phyloP scores from a whole-genome alignment of 2,888 invertebrate species.

The Urechis unicinctus region DNA sequence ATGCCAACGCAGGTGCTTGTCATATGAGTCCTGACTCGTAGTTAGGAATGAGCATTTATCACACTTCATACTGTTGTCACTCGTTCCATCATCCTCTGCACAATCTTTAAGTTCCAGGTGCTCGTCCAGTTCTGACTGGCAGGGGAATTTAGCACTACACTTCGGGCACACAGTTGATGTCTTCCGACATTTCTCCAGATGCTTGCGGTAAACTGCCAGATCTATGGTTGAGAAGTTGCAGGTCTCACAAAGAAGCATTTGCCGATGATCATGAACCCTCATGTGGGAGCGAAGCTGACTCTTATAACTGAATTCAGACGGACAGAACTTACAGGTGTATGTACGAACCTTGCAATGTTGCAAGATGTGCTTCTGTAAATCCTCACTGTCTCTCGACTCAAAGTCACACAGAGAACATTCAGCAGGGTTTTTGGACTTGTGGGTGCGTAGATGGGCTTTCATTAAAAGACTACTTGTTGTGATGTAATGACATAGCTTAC shows the following conservation, averaged over 20 bases:
- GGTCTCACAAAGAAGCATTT: slow-evolving; percentile 2
- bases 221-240: slow-evolving; percentile 5
- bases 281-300: slow-evolving; percentile 47
- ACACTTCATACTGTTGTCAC: background rate
- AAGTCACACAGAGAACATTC: slow-evolving; percentile 45
- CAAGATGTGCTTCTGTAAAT: slow-evolving; percentile 44
- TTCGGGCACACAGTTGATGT: background rate
- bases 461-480: slow-evolving; percentile 31
- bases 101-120: too few relatives aligned
- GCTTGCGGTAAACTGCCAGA: background rate
- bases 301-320: slow-evolving; percentile 42
- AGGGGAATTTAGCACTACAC: background rate
- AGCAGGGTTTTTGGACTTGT: slow-evolving; percentile 41
- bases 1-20: slow-evolving; percentile 4
- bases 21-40: background rate
- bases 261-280: slow-evolving; percentile 33
- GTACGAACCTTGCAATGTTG: slow-evolving; percentile 45
- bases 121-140: background rate
- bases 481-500: slow-evolving; percentile 44
- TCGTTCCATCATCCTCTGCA: background rate
- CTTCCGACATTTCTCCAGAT: background rate
- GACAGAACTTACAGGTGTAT: slow-evolving; percentile 43
- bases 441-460: slow-evolving; percentile 40
- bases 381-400: slow-evolving; percentile 35
- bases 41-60: slow-evolving; percentile 1